phyloP scores from a whole-genome alignment of 2,888 invertebrate genomes.

The Listrodromus nycthemerus region DNA sequence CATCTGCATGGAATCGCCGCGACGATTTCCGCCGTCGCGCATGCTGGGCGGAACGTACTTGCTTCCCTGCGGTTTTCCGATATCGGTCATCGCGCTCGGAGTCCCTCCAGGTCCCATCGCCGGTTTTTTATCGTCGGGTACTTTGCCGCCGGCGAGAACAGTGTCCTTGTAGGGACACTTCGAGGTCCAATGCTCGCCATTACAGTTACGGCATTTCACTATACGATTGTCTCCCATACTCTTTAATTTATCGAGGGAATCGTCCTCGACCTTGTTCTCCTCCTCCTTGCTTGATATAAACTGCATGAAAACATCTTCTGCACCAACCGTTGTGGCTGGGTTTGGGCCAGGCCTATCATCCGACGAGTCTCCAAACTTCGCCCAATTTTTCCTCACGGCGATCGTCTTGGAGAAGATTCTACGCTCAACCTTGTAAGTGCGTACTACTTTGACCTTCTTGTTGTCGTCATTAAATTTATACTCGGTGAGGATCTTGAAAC shows the following conservation, averaged over 20 bases:
- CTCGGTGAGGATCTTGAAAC: conserved; percentile 96
- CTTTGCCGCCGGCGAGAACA: conserved; percentile 88
- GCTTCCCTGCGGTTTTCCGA: conserved; percentile 84
- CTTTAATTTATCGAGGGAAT: conserved; percentile 93
- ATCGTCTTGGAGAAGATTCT: conserved; percentile 96
- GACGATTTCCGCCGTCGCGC: conserved; percentile 93
- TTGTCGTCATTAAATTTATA: conserved; percentile 96
- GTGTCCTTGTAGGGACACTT: conserved; percentile 99
- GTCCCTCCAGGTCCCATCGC: conserved; percentile 71
- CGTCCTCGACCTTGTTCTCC: conserved; percentile 94
- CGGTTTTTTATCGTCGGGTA: conserved; percentile 83
- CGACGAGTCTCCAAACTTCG: conserved; percentile 96
- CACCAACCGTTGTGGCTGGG: conserved; percentile 98
- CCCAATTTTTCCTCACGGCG: conserved; percentile 96
- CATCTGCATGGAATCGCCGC: conserved; percentile 89
- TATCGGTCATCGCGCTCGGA: conserved; percentile 75
- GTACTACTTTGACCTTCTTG: conserved; percentile 94
- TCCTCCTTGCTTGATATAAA: conserved; percentile 95
- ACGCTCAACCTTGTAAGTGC: conserved; percentile 97
- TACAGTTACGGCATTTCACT: conserved; percentile 95
- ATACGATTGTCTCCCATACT: conserved; percentile 88
- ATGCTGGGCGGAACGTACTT: conserved; percentile 96
- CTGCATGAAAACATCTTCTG: conserved; percentile 98
- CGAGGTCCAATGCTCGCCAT: conserved; percentile 99
- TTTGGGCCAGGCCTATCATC: conserved; percentile 98